Evolutionary conservation across 2,888 invertebrate species (phyloP).

Genomic region (Aphelenchoides bicaudatus): DNA sequence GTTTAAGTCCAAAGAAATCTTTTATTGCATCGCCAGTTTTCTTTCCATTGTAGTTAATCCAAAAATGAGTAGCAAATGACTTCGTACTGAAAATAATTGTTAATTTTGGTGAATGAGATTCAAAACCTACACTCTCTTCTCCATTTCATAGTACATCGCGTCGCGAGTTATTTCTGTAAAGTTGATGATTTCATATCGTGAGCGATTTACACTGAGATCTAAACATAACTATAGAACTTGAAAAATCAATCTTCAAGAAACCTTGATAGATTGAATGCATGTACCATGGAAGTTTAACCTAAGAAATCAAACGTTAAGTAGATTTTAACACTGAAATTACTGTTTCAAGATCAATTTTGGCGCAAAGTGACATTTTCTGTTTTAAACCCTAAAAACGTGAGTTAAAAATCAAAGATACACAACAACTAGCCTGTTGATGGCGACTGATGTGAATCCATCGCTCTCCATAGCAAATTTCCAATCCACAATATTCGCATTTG

Average conservation of each 20-base stretch:
- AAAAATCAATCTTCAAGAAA: too few relatives aligned
- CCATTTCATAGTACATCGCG: constrained; percentile 4
- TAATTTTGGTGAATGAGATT: background rate
- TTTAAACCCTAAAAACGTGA: too few relatives aligned
- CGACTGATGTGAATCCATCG: too few relatives aligned
- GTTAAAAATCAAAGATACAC: too few relatives aligned
- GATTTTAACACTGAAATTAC: too few relatives aligned
- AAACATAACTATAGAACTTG: too few relatives aligned
- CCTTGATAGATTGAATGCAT: constrained; percentile 13
- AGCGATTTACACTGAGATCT: background rate
- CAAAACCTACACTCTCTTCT: constrained; percentile 1
- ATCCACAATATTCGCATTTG: too few relatives aligned
- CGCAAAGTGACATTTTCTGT: too few relatives aligned
- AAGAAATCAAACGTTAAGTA: too few relatives aligned
- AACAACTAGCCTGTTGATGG: too few relatives aligned
- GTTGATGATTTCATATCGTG: constrained; percentile 7
- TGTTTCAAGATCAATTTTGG: too few relatives aligned
- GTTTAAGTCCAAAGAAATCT: background rate
- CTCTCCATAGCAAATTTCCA: too few relatives aligned
- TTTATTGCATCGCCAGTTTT: background rate
- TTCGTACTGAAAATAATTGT: background rate
- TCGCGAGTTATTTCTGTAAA: background rate
- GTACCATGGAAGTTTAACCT: constrained; percentile 3
- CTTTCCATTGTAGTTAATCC: background rate
- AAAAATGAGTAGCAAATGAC: background rate